phyloP scores from a whole-genome alignment of 2,888 invertebrate species.

The Zhuqinia jingwanae region DNA sequence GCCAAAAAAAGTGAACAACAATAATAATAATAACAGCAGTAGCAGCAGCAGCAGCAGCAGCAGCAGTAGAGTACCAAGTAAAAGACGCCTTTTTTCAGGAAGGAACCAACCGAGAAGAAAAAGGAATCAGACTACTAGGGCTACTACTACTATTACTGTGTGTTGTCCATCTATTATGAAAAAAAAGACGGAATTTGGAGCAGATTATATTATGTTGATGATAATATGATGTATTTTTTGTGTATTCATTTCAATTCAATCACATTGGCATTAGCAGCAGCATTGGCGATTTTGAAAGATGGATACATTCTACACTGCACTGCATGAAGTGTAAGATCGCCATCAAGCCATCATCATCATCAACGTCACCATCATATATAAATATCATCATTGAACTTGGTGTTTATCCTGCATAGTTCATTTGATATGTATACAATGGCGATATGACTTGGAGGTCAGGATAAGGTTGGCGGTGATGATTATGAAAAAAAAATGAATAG shows the following conservation, averaged over 20 bases:
- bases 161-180: neutral
- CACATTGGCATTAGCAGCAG: slow-evolving; percentile 24
- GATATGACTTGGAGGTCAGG: slow-evolving; percentile 37
- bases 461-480: slow-evolving; percentile 37
- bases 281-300: slow-evolving; percentile 16
- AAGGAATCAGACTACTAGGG: slow-evolving; percentile 44
- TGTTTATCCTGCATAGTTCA: slow-evolving; percentile 57
- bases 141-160: too few relatives aligned
- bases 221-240: too few relatives aligned
- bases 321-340: slow-evolving; percentile 11
- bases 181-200: slow-evolving; percentile 53
- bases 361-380: too few relatives aligned
- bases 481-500: slow-evolving; percentile 32
- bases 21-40: slow-evolving; percentile 67
- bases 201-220: slow-evolving; percentile 26
- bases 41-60: slow-evolving; percentile 66
- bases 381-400: slow-evolving; percentile 31
- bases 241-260: slow-evolving; percentile 27
- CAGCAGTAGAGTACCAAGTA: slow-evolving; percentile 18
- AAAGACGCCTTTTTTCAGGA: slow-evolving; percentile 58
- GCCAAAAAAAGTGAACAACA: too few relatives aligned
- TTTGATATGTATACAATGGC: slow-evolving; percentile 44
- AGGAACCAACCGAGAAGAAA: slow-evolving; percentile 59
- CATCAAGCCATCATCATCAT: slow-evolving; percentile 8
- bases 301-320: slow-evolving; percentile 39